Base-by-base conservation (phyloP, 53 echinoderm and acorn worm genomes). In the Pentamera pediparva region DNA sequence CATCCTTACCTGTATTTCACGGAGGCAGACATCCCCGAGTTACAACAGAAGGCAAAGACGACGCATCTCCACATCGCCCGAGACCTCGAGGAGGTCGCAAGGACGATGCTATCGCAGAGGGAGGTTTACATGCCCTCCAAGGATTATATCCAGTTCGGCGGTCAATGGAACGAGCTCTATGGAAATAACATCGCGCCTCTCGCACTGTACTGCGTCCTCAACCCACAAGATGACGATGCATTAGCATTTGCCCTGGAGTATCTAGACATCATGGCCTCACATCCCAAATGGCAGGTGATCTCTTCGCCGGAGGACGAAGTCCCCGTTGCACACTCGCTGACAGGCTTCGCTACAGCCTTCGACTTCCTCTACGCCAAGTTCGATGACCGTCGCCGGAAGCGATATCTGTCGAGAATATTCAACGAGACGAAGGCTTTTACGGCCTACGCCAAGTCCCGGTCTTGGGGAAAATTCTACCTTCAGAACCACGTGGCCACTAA, bases 401-500 rank as follows among this genome's bases (percentile, higher is more conserved):
- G 40, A 4, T 95, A 90, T 55, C 60, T 91, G 18, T 64, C 82
- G 21, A 75, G 82, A 47, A 95, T 95, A 38, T 52, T 84, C 24
- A 74, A 85, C 18, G 85, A 80, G 32, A 94, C 95, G 30, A 82
- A 82, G 56, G 96, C 87, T 12, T 88, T 95, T 75, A 57, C 79
- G 22, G 22, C 59, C 4, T 79, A 58, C 27, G 63, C 85, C 8
- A 82, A 63, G 39, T 35, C 65, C 32, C 87, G 96, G n/a, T 48
- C 88, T 2, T 95, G 96, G 91, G 96, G 96, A 17, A 70, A 70
- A 10, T 91, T 91, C 63, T 88, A 91, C 35, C 37, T 95, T 26
- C 96, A 95, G 83, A 96, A 96, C 61, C 96, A 96, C 69, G 96
- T 96, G 3, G 96, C 96, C 3, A 83, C 96, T 11, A 96, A 96